phyloP scores from a whole-genome alignment of 2,113 vertebrate genomes.

The Guaruba guarouba region DNA sequence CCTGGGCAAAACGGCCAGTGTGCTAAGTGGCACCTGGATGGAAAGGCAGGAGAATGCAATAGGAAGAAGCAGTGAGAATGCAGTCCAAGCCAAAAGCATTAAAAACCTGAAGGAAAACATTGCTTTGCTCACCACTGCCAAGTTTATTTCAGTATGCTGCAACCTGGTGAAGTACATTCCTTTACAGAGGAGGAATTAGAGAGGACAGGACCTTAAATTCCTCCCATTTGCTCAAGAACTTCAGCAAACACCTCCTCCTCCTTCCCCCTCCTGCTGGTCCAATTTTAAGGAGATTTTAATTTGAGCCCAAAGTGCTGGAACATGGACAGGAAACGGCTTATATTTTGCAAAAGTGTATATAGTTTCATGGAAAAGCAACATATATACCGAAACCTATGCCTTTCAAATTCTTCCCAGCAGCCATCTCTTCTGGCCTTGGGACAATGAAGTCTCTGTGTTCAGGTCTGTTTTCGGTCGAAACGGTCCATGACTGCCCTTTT shows the following conservation, averaged over 20 bases:
- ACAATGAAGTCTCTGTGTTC: conserved; percentile 74
- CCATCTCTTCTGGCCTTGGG: conserved; percentile 66
- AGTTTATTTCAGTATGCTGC: conserved; percentile 59
- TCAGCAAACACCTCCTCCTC: conserved; percentile 44
- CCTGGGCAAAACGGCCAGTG: background rate
- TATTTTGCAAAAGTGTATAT: conserved; percentile 50
- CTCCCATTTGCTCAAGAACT: conserved; percentile 48
- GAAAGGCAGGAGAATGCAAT: conserved; percentile 39
- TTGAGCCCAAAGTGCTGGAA: conserved; percentile 55
- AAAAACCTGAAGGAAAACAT: conserved; percentile 48
- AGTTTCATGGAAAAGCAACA: conserved; percentile 69
- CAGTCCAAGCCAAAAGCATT: conserved; percentile 38
- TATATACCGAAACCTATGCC: conserved; percentile 36
- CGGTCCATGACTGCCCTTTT: conserved; percentile 69
- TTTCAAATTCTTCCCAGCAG: conserved; percentile 67
- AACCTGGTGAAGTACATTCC: conserved; percentile 58
- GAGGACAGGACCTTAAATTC: conserved; percentile 62
- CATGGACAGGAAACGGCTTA: conserved; percentile 70
- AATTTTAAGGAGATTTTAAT: conserved; percentile 68
- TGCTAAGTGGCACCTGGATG: conserved; percentile 41
- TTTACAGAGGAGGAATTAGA: conserved; percentile 54
- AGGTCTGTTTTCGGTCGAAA: conserved; percentile 37
- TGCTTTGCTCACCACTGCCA: conserved; percentile 16
- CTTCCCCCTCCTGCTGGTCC: conserved; percentile 41
- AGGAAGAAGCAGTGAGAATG: conserved; percentile 41